These are phyloP conservation scores for Epinephelus lanceolatus DNA, from an alignment of 2,113 vertebrate genomes.

Conservation along the genomic window DNA sequence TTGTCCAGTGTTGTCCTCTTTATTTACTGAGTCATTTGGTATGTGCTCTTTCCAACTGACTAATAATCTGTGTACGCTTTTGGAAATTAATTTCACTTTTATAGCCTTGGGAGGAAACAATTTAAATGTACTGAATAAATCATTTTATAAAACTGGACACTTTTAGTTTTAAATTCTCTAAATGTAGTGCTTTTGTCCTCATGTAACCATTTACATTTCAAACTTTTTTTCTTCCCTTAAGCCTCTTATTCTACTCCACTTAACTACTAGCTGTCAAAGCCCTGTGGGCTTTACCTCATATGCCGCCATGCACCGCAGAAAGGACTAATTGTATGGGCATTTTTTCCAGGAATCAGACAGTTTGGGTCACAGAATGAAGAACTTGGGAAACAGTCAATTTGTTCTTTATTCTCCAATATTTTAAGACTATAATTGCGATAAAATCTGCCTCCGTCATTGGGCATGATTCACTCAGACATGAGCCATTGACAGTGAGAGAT, in stretches of 20 bases:
- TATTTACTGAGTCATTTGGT: background rate
- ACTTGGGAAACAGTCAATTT: background rate
- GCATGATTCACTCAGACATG: background rate
- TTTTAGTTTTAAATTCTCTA: background rate
- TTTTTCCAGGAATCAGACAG: background rate
- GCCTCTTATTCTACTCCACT: background rate
- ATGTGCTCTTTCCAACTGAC: background rate
- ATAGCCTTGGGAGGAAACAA: background rate
- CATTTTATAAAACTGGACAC: background rate
- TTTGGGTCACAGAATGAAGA: background rate
- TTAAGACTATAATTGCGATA: background rate
- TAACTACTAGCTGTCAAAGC: background rate
- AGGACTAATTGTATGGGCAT: background rate
- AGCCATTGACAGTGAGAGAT: background rate
- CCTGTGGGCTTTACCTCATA: background rate
- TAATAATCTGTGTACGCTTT: background rate
- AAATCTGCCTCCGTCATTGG: background rate
- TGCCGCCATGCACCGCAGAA: background rate
- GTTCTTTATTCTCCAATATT: background rate
- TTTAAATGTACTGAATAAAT: conserved; percentile 2
- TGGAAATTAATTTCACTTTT: background rate
- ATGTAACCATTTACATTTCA: background rate
- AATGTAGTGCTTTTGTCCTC: background rate
- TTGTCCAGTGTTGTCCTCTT: background rate
- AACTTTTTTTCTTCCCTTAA: background rate